Evolutionary conservation across 2,888 invertebrate genomes (phyloP).

Genomic region (Parochlus steinenii): DNA sequence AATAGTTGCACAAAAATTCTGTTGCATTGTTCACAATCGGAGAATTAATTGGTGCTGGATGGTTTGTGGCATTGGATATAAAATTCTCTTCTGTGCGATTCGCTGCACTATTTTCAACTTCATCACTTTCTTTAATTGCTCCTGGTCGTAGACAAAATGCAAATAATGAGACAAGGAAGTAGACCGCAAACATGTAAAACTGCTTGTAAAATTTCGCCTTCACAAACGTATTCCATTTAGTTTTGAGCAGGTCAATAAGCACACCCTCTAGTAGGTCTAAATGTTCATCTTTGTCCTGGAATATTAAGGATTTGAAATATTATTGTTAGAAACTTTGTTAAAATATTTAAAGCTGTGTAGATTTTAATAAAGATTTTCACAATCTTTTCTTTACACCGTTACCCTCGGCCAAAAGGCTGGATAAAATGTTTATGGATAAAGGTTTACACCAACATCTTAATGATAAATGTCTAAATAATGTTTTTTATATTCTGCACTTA

Average conservation of each 20-base stretch:
- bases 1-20: constrained; percentile 10
- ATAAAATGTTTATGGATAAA: not conserved
- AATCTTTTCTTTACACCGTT: not conserved
- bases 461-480: not conserved
- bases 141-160: constrained; percentile 85
- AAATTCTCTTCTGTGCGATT: constrained; percentile 28
- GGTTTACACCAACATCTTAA: not conserved
- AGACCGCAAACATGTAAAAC: constrained; percentile 77
- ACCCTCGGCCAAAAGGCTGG: constrained; percentile 7
- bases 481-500: constrained; percentile 27
- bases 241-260: constrained; percentile 79
- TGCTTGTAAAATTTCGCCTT: constrained; percentile 87
- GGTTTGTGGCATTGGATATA: constrained; percentile 19
- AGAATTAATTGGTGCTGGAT: constrained; percentile 9
- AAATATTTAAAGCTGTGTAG: constrained; percentile 1
- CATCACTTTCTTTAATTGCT: constrained; percentile 32
- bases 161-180: constrained; percentile 74
- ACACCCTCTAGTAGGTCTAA: constrained; percentile 89
- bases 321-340: not conserved
- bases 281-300: constrained; percentile 83
- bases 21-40: constrained; percentile 6
- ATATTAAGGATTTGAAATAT: constrained; percentile 2
- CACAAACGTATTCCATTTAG: constrained; percentile 97
- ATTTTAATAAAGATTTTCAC: too few relatives aligned
- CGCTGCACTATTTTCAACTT: constrained; percentile 22